A percentile compares a stretch with the other conserved stretches of the same genome.
Evolutionary conservation across 2,113 vertebrate species (phyloP).

Genomic region (Engraulis encrasicolus): DNA sequence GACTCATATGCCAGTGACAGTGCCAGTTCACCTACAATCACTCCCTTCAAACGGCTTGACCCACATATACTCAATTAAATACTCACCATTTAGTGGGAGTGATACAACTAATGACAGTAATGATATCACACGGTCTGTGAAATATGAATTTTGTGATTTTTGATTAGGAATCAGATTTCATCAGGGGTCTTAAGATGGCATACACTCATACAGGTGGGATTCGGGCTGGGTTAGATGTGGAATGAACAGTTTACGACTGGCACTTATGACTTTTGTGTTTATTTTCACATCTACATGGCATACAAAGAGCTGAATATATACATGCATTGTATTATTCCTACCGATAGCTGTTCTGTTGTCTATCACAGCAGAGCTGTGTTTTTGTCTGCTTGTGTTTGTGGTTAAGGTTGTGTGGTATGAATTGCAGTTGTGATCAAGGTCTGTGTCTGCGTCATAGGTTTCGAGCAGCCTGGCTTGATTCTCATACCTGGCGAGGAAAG

Average conservation of each 20-base stretch:
- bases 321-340: no score
- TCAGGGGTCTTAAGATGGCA: neutral
- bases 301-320: no score
- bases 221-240: neutral
- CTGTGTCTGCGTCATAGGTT: constrained; percentile 32
- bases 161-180: neutral
- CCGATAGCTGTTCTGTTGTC: no score
- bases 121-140: no score
- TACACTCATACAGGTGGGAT: neutral
- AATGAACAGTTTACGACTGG: neutral
- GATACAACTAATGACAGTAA: no score
- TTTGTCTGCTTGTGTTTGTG: no score
- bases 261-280: neutral
- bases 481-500: neutral
- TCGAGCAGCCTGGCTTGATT: neutral
- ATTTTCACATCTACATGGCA: neutral
- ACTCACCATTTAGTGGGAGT: no score
- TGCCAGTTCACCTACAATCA: neutral
- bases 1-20: neutral
- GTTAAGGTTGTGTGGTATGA: neutral
- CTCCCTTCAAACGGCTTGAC: neutral
- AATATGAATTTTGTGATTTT: no score
- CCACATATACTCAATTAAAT: neutral
- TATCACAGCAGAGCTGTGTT: neutral
- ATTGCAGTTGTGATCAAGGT: neutral